Evolutionary conservation across 2,888 invertebrate genomes (phyloP).

Genomic region (Lissocephala sabroskyi): DNA sequence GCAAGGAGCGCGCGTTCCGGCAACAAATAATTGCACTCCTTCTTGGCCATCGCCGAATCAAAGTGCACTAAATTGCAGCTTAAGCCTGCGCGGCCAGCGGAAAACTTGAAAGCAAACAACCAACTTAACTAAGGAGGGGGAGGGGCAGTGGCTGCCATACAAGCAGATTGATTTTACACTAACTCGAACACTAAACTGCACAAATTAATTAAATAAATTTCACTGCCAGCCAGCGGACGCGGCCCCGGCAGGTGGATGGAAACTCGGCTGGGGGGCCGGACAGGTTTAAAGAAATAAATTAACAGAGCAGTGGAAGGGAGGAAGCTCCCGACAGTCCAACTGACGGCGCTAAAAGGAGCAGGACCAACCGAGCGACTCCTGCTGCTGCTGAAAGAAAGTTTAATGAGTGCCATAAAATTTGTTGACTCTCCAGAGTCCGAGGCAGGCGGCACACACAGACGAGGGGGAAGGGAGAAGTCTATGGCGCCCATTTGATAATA

Average conservation of each 20-base stretch:
- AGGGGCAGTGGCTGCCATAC: no score
- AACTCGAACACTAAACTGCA: conserved; percentile 26
- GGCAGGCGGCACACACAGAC: no score
- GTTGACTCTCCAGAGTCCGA: conserved; percentile 40
- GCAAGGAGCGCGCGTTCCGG: no score
- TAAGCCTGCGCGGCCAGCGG: not conserved
- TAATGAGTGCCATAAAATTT: conserved; percentile 62
- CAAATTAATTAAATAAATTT: conserved; percentile 51
- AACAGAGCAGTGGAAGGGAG: conserved; percentile 14
- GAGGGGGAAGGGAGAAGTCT: conserved; percentile 22
- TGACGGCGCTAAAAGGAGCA: no score
- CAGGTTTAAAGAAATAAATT: conserved; percentile 34
- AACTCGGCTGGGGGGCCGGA: not conserved
- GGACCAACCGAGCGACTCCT: no score
- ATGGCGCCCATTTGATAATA: conserved; percentile 62
- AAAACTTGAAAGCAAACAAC: not conserved
- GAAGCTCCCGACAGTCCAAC: no score
- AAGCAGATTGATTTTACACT: conserved; percentile 39
- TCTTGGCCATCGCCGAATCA: not conserved
- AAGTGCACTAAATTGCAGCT: conserved; percentile 1
- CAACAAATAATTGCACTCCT: no score
- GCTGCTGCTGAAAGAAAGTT: conserved; percentile 55
- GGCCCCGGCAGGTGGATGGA: conserved; percentile 1
- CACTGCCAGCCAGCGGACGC: not conserved
- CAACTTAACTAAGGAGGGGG: no score